phyloP scores from a whole-genome alignment of 2,888 invertebrate genomes.

The Conomelus anceps region DNA sequence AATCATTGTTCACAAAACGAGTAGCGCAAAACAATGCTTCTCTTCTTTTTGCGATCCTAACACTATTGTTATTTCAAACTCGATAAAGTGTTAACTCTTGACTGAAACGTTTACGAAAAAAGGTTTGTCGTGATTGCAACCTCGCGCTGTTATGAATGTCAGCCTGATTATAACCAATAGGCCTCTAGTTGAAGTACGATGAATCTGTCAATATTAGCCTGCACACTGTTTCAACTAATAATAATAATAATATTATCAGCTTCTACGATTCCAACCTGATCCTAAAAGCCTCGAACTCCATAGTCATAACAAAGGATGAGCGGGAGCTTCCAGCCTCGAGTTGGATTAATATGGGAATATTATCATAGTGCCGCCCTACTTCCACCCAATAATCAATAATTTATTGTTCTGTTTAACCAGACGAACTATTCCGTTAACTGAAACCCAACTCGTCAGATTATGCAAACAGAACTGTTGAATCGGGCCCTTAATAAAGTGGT shows the following conservation, averaged over 20 bases:
- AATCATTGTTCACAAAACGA: too few species aligned
- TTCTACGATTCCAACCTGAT: neutral
- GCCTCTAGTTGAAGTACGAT: neutral
- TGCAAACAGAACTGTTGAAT: neutral
- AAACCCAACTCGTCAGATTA: neutral
- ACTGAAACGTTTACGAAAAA: too few species aligned
- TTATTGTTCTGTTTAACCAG: neutral
- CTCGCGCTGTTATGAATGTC: neutral
- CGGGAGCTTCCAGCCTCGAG: neutral
- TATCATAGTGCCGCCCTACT: neutral
- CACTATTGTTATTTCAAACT: too few species aligned
- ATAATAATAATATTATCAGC: neutral
- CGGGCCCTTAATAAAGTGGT: neutral
- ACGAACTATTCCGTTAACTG: neutral
- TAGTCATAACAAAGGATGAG: neutral
- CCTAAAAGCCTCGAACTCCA: neutral
- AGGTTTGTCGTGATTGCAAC: neutral
- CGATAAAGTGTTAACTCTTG: too few species aligned
- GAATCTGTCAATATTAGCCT: neutral
- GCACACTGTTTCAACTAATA: neutral
- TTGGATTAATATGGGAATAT: neutral
- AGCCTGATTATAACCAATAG: neutral
- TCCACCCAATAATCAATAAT: neutral
- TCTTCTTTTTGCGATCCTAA: too few species aligned
- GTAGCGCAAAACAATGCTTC: too few species aligned